Evolutionary conservation across 2,888 invertebrate genomes (phyloP), one percentile per base, ranked within the genome.

Genomic region (Caenorhabditis sulstoni): DNA sequence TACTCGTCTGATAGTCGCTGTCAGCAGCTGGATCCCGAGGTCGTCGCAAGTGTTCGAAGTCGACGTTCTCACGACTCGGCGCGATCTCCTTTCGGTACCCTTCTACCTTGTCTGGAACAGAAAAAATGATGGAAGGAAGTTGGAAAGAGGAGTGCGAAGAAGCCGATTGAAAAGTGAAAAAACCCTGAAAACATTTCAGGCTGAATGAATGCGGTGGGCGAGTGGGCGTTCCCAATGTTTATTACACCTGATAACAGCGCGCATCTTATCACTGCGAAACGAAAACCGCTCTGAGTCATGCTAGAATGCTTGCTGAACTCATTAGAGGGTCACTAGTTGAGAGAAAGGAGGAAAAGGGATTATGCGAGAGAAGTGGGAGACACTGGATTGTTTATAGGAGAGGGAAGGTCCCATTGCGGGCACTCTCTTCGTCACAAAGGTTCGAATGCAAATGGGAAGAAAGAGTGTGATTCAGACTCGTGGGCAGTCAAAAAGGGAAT

Each of bases 71-170:
- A 14, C 83, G 73, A 66, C 83, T 79, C 18, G 83, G 77, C 23
- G 81, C 81, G 22, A 83, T 83, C 65, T 83, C 83, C 66, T 77
- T 79, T 35, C 79, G 73, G 71, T 81, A 83, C 67, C 78, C 79
- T 67, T 81, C 68, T 64, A 79, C 79, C 61, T 81, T 79, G 71
- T 81, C 83, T 83, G 77, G n/a, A 82, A 75, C 20, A 57, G 35
- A 44, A 1, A 41, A 44, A 55, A 45, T 14, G 22, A 44, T 18
- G n/a, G 52, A 16, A 37, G 11, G 20, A 35, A n/a, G 45, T 7
- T 53, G 67, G 18, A 37, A 37, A 47, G 16, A 53, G 1, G 18
- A 53, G n/a, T 7, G n/a, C n/a, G n/a, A n/a, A 37, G 22, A 41
- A 53, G 9, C 41, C 1, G 37, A n/a, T 52, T 16, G 16, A 8